phyloP scores from a whole-genome alignment of 1,140 invertebrate genomes.

The Paracyclopina nana region DNA sequence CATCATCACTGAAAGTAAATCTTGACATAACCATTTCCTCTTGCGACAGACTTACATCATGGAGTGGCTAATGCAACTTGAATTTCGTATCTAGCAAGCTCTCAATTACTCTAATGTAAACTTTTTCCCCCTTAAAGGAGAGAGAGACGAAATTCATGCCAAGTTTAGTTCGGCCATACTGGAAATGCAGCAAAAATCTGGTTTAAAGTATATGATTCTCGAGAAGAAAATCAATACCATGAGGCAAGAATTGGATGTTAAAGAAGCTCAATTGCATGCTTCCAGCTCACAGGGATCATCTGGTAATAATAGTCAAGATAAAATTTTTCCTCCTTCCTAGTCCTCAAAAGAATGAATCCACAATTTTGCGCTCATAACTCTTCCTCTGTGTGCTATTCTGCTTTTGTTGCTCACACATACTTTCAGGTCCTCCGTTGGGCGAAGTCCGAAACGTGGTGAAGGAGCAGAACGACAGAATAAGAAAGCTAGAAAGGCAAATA shows the following conservation, averaged over 20 bases:
- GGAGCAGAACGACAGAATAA: not conserved
- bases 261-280: constrained; percentile 3
- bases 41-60: too few relatives aligned
- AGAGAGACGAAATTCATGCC: constrained; percentile 13
- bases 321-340: not conserved
- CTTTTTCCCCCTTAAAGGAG: constrained; percentile 9
- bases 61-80: not conserved
- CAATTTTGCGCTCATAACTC: not conserved
- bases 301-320: not conserved
- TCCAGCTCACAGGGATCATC: not conserved
- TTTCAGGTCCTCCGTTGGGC: not conserved
- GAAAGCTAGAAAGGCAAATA: not conserved
- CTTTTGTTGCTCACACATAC: not conserved
- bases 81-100: not conserved
- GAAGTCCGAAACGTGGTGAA: not conserved
- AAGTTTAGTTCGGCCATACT: constrained; percentile 10
- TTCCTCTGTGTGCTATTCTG: too few relatives aligned
- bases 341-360: not conserved
- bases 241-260: constrained; percentile 8
- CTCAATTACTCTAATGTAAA: not conserved
- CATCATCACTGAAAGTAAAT: too few relatives aligned
- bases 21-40: too few relatives aligned
- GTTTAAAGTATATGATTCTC: constrained; percentile 12
- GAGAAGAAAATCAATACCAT: constrained; percentile 14
- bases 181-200: constrained; percentile 14